Evolutionary conservation across 1,140 invertebrate species (phyloP).

Genomic region (Bacillus rossius): DNA sequence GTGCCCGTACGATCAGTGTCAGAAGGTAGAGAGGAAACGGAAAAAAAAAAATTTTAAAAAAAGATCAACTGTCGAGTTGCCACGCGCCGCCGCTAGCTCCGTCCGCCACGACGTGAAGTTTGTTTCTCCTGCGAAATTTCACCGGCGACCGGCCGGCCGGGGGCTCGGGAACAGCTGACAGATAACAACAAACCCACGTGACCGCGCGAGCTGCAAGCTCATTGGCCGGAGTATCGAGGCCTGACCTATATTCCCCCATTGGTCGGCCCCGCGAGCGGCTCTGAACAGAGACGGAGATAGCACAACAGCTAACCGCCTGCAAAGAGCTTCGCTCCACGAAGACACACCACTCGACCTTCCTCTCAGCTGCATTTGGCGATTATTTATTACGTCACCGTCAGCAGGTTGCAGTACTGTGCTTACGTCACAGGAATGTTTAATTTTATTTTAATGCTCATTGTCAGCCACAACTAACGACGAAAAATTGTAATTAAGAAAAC

Average conservation of each 20-base stretch:
- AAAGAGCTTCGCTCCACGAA: no score
- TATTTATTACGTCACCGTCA: no score
- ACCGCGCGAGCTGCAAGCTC: conserved; percentile 30
- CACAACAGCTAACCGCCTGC: no score
- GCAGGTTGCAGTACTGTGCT: no score
- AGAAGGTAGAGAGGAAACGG: conserved; percentile 21
- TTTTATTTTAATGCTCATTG: no score
- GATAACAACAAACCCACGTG: conserved; percentile 56
- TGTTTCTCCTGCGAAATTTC: not conserved
- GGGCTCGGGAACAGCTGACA: conserved; percentile 56
- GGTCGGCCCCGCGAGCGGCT: not conserved
- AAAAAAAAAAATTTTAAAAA: conserved; percentile 42
- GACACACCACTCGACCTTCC: no score
- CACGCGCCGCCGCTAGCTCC: conserved; percentile 16
- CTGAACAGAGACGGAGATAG: no score
- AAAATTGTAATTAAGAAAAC: no score
- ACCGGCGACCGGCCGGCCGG: conserved; percentile 14
- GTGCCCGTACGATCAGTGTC: not conserved
- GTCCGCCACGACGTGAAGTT: conserved; percentile 17
- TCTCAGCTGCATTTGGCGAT: no score
- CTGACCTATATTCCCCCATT: conserved; percentile 21
- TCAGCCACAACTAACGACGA: no score
- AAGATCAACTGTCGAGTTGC: conserved; percentile 32
- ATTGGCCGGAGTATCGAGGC: conserved; percentile 34
- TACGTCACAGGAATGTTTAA: no score